phyloP scores from a whole-genome alignment of 2,113 vertebrate species.

The Rissa tridactyla region DNA sequence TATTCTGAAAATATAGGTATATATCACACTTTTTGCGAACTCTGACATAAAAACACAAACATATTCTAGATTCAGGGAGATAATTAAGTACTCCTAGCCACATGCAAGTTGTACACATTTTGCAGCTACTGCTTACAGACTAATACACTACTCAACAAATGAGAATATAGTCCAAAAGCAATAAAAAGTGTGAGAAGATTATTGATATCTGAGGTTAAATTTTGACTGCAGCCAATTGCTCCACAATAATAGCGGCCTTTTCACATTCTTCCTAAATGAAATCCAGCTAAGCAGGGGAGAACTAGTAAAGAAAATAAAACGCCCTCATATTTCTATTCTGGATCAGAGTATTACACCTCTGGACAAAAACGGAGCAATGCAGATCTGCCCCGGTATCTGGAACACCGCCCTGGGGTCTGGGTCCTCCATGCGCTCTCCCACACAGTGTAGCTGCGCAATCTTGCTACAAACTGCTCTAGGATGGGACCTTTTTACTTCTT shows the following conservation, averaged over 20 bases:
- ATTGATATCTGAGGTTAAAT: neutral
- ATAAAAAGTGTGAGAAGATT: neutral
- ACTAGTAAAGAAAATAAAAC: neutral
- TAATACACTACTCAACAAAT: neutral
- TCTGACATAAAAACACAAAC: neutral
- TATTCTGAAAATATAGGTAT: neutral
- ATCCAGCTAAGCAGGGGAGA: neutral
- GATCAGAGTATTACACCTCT: neutral
- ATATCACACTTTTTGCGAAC: neutral
- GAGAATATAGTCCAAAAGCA: neutral
- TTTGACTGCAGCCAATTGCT: neutral
- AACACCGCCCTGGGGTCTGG: fast-evolving
- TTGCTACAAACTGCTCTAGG: neutral
- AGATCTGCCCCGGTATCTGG: neutral
- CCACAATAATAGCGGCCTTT: neutral
- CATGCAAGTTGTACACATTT: neutral
- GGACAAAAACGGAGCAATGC: neutral
- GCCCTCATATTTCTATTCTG: neutral
- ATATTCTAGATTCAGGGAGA: neutral
- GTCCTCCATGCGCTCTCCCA: fast-evolving
- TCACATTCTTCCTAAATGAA: neutral
- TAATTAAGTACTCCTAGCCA: neutral
- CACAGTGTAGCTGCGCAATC: neutral
- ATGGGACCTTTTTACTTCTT: neutral
- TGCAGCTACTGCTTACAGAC: neutral